Evolutionary conservation across 2,113 vertebrate genomes (phyloP).

Genomic region (Todiramphus chloris): DNA sequence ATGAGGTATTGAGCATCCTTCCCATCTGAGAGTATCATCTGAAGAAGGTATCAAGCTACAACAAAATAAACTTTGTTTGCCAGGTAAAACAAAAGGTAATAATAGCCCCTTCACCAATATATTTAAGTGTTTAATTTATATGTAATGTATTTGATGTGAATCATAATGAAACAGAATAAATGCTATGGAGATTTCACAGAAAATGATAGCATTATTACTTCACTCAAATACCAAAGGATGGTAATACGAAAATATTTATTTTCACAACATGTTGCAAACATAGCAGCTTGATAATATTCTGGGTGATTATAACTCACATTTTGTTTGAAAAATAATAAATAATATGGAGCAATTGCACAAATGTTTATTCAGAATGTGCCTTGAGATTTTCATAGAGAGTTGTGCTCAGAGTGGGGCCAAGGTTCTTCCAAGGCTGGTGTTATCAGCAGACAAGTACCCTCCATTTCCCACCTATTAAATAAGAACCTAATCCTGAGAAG

Average conservation of each 20-base stretch:
- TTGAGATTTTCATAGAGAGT: background rate
- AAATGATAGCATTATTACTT: background rate
- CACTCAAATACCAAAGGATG: background rate
- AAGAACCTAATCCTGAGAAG: background rate
- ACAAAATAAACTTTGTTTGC: background rate
- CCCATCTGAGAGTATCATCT: background rate
- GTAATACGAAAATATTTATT: background rate
- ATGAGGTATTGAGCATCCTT: background rate
- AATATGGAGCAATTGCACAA: background rate
- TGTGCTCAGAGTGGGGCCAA: background rate
- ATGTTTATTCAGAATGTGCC: background rate
- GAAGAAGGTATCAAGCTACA: background rate
- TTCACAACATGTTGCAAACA: background rate
- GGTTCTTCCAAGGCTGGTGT: background rate
- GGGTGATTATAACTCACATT: background rate
- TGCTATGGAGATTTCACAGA: background rate
- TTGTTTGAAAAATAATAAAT: conserved; percentile 14
- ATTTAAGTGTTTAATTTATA: conserved; percentile 12
- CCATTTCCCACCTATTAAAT: background rate
- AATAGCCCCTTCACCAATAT: background rate
- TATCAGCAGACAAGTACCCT: background rate
- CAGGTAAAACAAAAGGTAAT: background rate
- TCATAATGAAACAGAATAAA: background rate
- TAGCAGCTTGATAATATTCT: conserved; percentile 8
- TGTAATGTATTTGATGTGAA: background rate